Evolutionary conservation across 2,113 vertebrate species (phyloP), one percentile per base, ranked within the genome.

Genomic region (Hippocampus zosterae): DNA sequence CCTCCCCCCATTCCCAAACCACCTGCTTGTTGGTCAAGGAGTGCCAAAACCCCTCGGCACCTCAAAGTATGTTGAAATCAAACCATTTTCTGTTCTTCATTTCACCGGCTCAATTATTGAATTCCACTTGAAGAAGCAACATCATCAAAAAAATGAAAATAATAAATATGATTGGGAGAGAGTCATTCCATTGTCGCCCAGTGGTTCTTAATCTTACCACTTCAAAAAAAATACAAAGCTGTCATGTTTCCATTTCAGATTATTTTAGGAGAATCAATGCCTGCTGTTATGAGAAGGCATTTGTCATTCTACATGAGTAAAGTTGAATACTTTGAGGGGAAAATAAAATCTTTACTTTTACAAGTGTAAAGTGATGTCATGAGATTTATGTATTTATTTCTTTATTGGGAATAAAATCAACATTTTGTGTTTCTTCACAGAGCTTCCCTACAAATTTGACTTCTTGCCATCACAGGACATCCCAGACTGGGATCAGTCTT

Each of bases 381-480:
- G 48, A 50, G 46, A 18, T 50, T 0, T 33, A 33, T 33, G 33
- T 50, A 18, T 50, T 18, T 46, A 0, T 15, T 42, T 50, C 5
- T 50, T 50, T 1, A 18, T 67, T 37, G 12, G 37, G 29, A 52
- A 16, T 40, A 27, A 67, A 37, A 11, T 67, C 44, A 8, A 61
- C 5, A 55, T 21, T 80, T 37, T 64, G 16, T 61, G 11, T 66
- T 69, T 25, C 55, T 77, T 60, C 33, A 8, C 82, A 99, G 97
- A 95, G 79, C 87, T 96, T 84, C 97, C 96, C n/a, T 99, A 95
- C 90, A 95, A 92, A 85, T 99, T 98, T 80, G 93, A 97, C 88
- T 89, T 95, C 68, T 88, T 94, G 33, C 91, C 93, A 72, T 94
- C 94, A 84, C 79, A 89, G 73, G 94, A 95, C 74, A 90, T 94